Percentiles rank a stretch among this genome's conserved stretches.
Evolutionary conservation across 1,140 invertebrate species (phyloP).

Genomic region (Brachionus plicatilis): DNA sequence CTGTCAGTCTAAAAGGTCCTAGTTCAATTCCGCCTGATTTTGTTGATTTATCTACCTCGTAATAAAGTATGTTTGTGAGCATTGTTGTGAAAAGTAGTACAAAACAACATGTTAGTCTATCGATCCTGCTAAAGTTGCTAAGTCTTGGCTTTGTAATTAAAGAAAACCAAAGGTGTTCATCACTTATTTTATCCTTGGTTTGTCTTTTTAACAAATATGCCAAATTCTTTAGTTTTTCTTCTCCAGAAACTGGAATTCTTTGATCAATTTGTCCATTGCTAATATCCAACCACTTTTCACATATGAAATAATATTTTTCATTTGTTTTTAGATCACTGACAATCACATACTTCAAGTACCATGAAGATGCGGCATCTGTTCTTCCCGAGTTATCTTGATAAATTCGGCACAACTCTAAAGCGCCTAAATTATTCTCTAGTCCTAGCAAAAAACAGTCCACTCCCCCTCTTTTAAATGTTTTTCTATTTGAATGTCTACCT

Average conservation of each 20-base stretch:
- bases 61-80: slow-evolving; percentile 58
- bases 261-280: slow-evolving; percentile 60
- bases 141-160: slow-evolving; percentile 59
- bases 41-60: slow-evolving; percentile 45
- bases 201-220: slow-evolving; percentile 57
- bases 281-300: slow-evolving; percentile 60
- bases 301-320: slow-evolving; percentile 59
- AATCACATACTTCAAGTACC: slow-evolving; percentile 59
- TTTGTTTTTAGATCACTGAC: slow-evolving; percentile 60
- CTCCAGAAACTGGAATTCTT: slow-evolving; percentile 58
- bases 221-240: slow-evolving; percentile 57
- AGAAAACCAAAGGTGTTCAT: slow-evolving; percentile 62
- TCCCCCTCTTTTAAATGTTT: slow-evolving; percentile 48
- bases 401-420: slow-evolving; percentile 57
- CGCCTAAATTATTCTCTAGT: slow-evolving; percentile 56
- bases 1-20: slow-evolving; percentile 44
- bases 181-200: slow-evolving; percentile 56
- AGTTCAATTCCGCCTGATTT: slow-evolving; percentile 44
- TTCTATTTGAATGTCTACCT: slow-evolving; percentile 49
- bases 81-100: slow-evolving; percentile 59
- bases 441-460: slow-evolving; percentile 55
- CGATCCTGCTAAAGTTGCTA: slow-evolving; percentile 58
- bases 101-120: slow-evolving; percentile 60
- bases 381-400: slow-evolving; percentile 62
- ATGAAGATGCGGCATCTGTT: slow-evolving; percentile 56